These are phyloP conservation scores for Lumbricus terrestris DNA, from an alignment of 2,888 invertebrate species.

Conservation along the genomic window DNA sequence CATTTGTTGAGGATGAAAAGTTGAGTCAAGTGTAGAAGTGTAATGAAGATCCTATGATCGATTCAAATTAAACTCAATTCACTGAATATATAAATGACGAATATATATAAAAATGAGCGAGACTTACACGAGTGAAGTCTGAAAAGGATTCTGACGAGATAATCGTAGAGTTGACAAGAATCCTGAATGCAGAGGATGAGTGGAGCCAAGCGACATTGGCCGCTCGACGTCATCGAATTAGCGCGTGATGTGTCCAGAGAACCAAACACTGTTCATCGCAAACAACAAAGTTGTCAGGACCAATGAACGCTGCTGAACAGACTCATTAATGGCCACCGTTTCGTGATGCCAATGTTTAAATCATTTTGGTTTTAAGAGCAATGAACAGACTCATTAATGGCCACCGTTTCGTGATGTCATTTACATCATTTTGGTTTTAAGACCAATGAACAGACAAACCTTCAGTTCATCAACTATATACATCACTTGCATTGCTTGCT, in stretches of 20 bases:
- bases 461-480: no score
- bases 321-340: no score
- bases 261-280: conserved; percentile 75
- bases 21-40: background rate
- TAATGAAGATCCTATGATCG: no score
- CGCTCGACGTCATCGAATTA: conserved; percentile 94
- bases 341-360: no score
- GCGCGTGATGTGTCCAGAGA: conserved; percentile 89
- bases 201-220: conserved; percentile 93
- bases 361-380: no score
- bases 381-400: no score
- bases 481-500: no score
- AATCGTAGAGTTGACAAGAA: conserved; percentile 92
- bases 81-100: background rate
- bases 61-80: background rate
- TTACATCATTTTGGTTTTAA: no score
- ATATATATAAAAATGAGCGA: background rate
- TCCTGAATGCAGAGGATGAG: conserved; percentile 78
- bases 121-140: conserved; percentile 76
- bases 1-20: background rate
- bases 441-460: no score
- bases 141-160: conserved; percentile 92
- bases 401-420: no score
- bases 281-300: background rate
- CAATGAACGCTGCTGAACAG: background rate